Conservation (phyloP, 2,888 invertebrate genomes). For the Papilio demoleus region DNA sequence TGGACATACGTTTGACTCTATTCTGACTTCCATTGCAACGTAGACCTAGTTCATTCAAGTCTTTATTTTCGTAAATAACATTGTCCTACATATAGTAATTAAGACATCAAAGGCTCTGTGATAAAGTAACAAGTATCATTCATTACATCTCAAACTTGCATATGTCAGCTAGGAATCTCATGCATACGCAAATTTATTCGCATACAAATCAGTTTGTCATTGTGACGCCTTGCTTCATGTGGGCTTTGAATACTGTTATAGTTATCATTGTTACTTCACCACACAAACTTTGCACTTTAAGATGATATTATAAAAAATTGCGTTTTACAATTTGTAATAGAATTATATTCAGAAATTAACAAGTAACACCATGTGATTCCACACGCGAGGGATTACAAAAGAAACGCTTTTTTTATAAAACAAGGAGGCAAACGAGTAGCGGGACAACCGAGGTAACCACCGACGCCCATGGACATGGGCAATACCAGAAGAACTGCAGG, state of each 20-base stretch:
- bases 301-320: too few species aligned
- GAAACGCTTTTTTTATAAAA: too few species aligned
- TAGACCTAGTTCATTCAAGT: not conserved
- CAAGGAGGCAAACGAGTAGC: too few species aligned
- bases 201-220: constrained; percentile 35
- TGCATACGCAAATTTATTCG: constrained; percentile 37
- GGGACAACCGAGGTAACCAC: too few species aligned
- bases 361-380: too few species aligned
- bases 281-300: not conserved
- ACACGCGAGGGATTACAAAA: too few species aligned
- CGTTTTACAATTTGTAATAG: too few species aligned
- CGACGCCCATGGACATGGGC: too few species aligned
- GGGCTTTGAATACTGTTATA: constrained; percentile 16
- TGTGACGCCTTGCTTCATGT: constrained; percentile 7
- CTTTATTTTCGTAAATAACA: not conserved
- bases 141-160: constrained; percentile 16
- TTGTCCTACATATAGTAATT: not conserved
- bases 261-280: constrained; percentile 2
- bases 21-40: not conserved
- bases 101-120: constrained; percentile 10
- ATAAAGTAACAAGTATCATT: not conserved
- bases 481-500: too few species aligned
- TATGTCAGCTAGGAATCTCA: constrained; percentile 18
- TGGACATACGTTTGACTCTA: too few species aligned
- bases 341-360: too few species aligned